Base-by-base conservation (phyloP, 2,888 invertebrate genomes). In the Eupithecia pulchellata region DNA sequence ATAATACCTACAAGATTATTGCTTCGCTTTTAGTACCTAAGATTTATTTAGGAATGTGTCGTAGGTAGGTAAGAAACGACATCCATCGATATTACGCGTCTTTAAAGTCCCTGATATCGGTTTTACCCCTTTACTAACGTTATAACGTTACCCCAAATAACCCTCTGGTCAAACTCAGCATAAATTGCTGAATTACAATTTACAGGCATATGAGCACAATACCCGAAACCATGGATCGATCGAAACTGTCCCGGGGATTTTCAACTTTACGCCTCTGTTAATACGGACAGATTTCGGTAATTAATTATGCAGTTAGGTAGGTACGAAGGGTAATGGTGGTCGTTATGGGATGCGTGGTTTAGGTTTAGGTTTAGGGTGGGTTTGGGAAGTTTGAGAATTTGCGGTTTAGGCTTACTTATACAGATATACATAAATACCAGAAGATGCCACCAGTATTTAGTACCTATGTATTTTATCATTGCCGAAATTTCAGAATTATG, bases 201-300 rank as follows among this genome's bases (percentile, higher is more conserved):
- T 60, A 66, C 69, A 66, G 20, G 32, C 64, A 63, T 61, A 42
- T 42, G 64, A 68, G 30, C 34, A 67, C 64, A 64, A 58, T 47
- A 39, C 66, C 55, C 64, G 55, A 72, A 64, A 39, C 68, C 32
- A 27, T 8, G 42, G 71, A 63, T 55, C 68, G 68, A 72, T 72
- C 69, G 64, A 39, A 60, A 69, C 36, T 42, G 32, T 55, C 52
- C 32, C 30, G 32, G 25, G 60, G 20, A 72, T 52, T 64, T 52
- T 69, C 66, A 55, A 64, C 66, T 64, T 58, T 72, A 72, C 13
- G 6, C 34, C 20, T 34, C 66, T 64, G 60, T 5, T 47, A 17
- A 64, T 69, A 72, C 17, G 55, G 52, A 14, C 55, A 64, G 32
- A 69, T 66, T 64, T 64, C 29, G 47, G 8, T 52, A 64, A 60